Evolutionary conservation across 1,140 invertebrate species (phyloP).

Genomic region (Vanessa tameamea): DNA sequence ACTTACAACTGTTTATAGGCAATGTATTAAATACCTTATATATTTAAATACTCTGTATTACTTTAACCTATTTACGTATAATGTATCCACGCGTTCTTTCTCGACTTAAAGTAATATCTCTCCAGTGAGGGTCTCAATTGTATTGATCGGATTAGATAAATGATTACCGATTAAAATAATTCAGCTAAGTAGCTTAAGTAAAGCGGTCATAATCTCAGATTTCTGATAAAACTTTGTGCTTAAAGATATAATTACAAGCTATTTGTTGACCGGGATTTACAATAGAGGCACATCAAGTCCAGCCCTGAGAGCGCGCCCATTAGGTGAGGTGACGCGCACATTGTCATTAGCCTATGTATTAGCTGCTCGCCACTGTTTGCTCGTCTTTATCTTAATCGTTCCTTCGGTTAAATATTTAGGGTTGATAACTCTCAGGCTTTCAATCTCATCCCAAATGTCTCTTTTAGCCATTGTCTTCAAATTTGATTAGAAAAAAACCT

Average conservation of each 20-base stretch:
- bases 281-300: neutral
- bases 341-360: neutral
- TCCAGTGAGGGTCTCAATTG: too few species aligned
- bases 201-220: neutral
- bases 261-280: neutral
- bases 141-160: neutral
- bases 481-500: neutral
- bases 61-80: too few species aligned
- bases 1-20: too few species aligned
- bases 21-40: too few species aligned
- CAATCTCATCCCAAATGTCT: neutral
- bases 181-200: neutral
- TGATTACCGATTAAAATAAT: neutral
- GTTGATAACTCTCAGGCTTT: neutral
- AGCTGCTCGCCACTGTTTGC: conserved; percentile 12
- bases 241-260: neutral
- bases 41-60: too few species aligned
- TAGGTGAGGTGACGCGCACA: conserved; percentile 23
- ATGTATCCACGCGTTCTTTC: too few species aligned
- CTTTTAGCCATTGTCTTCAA: neutral
- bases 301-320: neutral
- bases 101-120: too few species aligned
- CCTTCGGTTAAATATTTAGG: conserved; percentile 1
- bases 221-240: neutral
- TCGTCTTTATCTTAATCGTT: conserved; percentile 21